phyloP scores from a whole-genome alignment of 2,113 vertebrate species.

The Oceanites oceanicus region DNA sequence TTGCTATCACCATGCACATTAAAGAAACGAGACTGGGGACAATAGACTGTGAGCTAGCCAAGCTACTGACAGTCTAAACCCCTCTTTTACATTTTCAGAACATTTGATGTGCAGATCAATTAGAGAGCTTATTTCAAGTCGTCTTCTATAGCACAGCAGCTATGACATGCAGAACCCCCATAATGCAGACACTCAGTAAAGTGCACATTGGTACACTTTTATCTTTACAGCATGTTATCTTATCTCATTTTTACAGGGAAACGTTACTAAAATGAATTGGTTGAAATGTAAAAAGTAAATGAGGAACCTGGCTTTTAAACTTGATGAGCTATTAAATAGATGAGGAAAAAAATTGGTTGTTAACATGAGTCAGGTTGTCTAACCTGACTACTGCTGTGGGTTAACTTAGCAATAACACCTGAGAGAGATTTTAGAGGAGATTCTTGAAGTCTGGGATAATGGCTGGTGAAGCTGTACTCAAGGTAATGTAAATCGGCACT shows the following conservation, averaged over 20 bases:
- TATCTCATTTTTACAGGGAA: constrained; percentile 24
- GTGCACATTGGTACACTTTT: background rate
- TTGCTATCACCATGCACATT: background rate
- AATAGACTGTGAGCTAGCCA: background rate
- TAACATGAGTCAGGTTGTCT: background rate
- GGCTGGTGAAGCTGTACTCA: background rate
- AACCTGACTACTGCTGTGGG: background rate
- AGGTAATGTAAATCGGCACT: background rate
- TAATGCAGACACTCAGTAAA: background rate
- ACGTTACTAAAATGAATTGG: background rate
- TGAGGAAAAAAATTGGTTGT: background rate
- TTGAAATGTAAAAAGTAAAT: constrained; percentile 18
- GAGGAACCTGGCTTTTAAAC: constrained; percentile 13
- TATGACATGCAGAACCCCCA: background rate
- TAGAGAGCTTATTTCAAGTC: background rate
- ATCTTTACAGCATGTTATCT: constrained; percentile 28
- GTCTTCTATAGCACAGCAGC: background rate
- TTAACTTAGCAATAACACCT: background rate
- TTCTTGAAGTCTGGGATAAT: background rate
- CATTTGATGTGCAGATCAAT: constrained; percentile 41
- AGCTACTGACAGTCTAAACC: background rate
- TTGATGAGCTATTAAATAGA: constrained; percentile 8
- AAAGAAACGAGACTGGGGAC: background rate
- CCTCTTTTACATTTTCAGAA: constrained; percentile 20
- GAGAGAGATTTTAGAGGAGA: background rate